Evolutionary conservation across 2,797 vertebrate genomes (phyloP).

Genomic region (Tragopan temminckii): DNA sequence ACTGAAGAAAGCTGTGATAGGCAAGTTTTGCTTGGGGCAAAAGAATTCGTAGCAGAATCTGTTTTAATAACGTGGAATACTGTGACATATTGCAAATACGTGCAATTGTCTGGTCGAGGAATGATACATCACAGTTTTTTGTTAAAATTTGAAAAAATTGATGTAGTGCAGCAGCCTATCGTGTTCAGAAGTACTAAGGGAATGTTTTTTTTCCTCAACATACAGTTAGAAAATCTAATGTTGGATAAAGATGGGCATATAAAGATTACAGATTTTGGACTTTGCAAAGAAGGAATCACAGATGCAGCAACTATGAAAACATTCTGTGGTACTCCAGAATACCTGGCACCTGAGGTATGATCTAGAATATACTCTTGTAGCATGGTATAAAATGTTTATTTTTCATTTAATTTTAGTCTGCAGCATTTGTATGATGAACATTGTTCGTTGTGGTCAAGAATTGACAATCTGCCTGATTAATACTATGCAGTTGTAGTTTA

Average conservation of each 20-base stretch:
- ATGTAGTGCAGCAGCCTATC: not conserved
- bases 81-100: not conserved
- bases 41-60: not conserved
- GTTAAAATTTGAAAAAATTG: not conserved
- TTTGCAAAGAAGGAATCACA: slow-evolving; percentile 98
- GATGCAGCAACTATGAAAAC: slow-evolving; percentile 99
- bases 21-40: not conserved
- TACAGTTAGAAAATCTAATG: slow-evolving; percentile 97
- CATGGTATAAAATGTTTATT: not conserved
- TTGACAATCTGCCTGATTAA: not conserved
- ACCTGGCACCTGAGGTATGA: slow-evolving; percentile 94
- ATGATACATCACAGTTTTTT: not conserved
- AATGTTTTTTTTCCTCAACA: slow-evolving; percentile 52
- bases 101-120: not conserved
- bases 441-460: not conserved
- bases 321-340: slow-evolving; percentile 97
- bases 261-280: slow-evolving; percentile 98
- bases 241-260: slow-evolving; percentile 98
- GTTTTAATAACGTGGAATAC: not conserved
- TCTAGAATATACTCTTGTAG: not conserved
- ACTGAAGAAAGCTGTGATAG: fast-evolving
- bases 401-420: not conserved
- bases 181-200: slow-evolving; percentile 33
- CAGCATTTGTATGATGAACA: not conserved
- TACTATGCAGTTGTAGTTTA: not conserved